Evolutionary conservation across 2,797 vertebrate species (phyloP).

Genomic region (Selene dorsalis): DNA sequence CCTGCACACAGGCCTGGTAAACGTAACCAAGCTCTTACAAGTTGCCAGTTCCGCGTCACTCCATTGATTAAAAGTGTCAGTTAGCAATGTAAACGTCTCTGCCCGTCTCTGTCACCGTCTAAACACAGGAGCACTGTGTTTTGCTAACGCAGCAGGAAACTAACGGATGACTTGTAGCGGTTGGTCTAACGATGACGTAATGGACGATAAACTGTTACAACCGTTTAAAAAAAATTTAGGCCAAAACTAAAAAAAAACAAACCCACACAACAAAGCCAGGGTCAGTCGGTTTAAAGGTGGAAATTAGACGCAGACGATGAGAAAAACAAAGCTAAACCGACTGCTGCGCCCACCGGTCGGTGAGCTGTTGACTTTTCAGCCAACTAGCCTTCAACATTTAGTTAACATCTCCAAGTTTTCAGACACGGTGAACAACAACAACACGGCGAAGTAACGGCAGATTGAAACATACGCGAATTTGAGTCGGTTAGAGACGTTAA

Average conservation of each 20-base stretch:
- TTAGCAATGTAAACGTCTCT: not conserved
- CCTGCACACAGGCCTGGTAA: slow-evolving; percentile 11
- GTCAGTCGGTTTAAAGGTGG: not conserved
- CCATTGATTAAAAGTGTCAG: not conserved
- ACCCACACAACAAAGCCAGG: too few species aligned
- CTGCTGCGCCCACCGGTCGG: slow-evolving; percentile 23
- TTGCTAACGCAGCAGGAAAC: slow-evolving; percentile 73
- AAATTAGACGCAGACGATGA: not conserved
- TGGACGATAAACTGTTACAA: slow-evolving; percentile 40
- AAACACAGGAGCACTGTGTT: slow-evolving; percentile 3
- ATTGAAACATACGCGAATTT: not conserved
- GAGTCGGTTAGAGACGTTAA: not conserved
- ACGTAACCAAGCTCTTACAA: not conserved
- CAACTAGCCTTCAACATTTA: not conserved
- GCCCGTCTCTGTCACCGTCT: not conserved
- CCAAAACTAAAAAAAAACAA: slow-evolving; percentile 2
- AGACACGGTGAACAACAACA: not conserved
- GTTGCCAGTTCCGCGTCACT: not conserved
- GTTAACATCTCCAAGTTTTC: slow-evolving; percentile 20
- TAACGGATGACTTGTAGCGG: slow-evolving; percentile 39
- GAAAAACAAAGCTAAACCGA: not conserved
- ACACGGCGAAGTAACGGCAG: not conserved
- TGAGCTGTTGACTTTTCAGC: not conserved
- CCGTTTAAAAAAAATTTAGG: slow-evolving; percentile 12
- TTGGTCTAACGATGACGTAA: slow-evolving; percentile 72